Evolutionary conservation across 2,888 invertebrate genomes (phyloP).

Genomic region (Synergus laeviventris): DNA sequence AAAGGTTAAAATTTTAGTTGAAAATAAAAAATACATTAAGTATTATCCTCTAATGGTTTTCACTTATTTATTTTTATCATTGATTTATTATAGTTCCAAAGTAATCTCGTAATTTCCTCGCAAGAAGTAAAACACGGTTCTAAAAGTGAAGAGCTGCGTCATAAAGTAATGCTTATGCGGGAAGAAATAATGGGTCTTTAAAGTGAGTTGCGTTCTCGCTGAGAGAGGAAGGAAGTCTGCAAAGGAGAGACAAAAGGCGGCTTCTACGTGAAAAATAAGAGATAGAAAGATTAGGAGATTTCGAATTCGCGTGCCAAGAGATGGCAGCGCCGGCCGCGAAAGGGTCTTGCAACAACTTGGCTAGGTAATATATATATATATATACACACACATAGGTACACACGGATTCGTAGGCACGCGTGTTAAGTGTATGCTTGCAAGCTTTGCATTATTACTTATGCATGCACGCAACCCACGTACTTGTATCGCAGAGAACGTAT

Average conservation of each 20-base stretch:
- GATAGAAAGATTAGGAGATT: conserved; percentile 6
- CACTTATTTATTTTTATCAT: conserved; percentile 7
- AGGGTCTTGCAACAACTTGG: conserved; percentile 3
- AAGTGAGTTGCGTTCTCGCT: conserved; percentile 24
- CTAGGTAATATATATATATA: neutral
- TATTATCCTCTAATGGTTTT: neutral
- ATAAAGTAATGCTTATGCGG: conserved; percentile 30
- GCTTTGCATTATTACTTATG: conserved; percentile 45
- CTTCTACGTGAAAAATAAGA: neutral
- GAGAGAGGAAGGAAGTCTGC: conserved; percentile 1
- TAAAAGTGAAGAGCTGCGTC: conserved; percentile 35
- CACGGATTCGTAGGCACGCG: neutral
- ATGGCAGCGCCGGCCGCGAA: conserved; percentile 54
- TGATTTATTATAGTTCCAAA: conserved; percentile 3
- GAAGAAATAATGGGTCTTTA: conserved; percentile 38
- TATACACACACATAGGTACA: neutral
- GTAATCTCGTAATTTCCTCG: conserved; percentile 23
- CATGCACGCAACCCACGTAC: conserved; percentile 49
- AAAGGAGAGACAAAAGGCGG: conserved; percentile 31
- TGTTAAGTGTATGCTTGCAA: conserved; percentile 35
- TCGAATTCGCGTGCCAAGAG: conserved; percentile 51
- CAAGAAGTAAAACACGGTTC: conserved; percentile 10
- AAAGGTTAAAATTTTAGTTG: neutral
- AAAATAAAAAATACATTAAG: neutral
- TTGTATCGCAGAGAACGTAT: conserved; percentile 27